Conservation (phyloP, 2,888 invertebrate genomes). For the Aphidius colemani region DNA sequence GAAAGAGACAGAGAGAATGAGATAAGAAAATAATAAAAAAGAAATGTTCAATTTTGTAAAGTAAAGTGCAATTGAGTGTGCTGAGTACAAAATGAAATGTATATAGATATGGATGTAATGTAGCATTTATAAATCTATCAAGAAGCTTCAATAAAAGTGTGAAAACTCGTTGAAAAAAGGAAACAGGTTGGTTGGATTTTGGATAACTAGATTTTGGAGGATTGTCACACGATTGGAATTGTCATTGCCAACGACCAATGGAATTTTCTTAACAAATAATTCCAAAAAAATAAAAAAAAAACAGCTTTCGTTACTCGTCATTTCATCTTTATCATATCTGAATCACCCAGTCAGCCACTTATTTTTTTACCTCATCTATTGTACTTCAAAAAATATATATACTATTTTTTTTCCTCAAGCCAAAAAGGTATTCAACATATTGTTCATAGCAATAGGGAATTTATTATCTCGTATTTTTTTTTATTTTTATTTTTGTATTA, state of each 20-base stretch:
- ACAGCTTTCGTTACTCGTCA: slow-evolving; percentile 3
- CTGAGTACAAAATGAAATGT: background rate
- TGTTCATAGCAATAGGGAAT: background rate
- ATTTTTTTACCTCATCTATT: background rate
- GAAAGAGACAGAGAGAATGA: too few species aligned
- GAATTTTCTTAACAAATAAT: slow-evolving; percentile 13
- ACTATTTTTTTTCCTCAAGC: background rate
- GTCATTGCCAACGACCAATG: slow-evolving; percentile 26
- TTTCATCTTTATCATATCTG: slow-evolving; percentile 18
- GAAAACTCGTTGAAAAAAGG: slow-evolving; percentile 14
- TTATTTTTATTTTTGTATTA: slow-evolving; percentile 2
- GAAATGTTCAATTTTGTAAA: too few species aligned
- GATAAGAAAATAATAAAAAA: too few species aligned
- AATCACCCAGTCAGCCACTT: slow-evolving; percentile 12
- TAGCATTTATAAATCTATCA: background rate
- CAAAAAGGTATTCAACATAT: background rate
- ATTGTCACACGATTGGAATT: slow-evolving; percentile 35
- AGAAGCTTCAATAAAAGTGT: slow-evolving; percentile 3
- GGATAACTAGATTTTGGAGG: slow-evolving; percentile 31
- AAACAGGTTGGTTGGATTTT: slow-evolving; percentile 22
- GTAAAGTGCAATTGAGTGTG: too few species aligned
- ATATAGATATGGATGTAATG: background rate
- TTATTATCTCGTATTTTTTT: background rate
- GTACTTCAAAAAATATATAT: background rate
- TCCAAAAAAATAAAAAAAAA: too few species aligned